These are phyloP conservation scores for Nicator chloris DNA, from an alignment of 2,113 vertebrate genomes.

Conservation along the genomic window DNA sequence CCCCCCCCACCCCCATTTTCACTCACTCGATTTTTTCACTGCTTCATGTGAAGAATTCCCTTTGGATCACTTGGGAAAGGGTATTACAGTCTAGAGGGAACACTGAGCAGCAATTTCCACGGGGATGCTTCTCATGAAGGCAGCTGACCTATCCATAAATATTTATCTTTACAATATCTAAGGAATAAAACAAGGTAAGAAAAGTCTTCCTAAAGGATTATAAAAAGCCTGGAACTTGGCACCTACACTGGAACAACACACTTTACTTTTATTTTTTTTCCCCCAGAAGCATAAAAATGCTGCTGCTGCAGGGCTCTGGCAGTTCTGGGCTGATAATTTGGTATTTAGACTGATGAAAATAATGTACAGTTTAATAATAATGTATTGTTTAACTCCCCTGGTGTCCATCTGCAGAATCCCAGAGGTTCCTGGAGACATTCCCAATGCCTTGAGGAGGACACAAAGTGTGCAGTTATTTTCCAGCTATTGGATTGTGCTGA, in stretches of 20 bases:
- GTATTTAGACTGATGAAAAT: not conserved
- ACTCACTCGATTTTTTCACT: not conserved
- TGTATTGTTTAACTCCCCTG: not conserved
- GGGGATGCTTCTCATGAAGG: not conserved
- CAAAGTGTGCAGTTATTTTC: not conserved
- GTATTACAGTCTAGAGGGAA: not conserved
- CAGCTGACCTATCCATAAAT: not conserved
- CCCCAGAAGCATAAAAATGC: not conserved
- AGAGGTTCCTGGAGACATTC: too few species aligned
- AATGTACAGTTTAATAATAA: not conserved
- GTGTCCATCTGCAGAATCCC: not conserved
- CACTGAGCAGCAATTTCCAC: not conserved
- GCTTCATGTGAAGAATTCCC: not conserved
- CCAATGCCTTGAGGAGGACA: not conserved
- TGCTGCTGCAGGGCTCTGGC: not conserved
- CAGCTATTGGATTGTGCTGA: not conserved
- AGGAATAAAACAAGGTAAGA: not conserved
- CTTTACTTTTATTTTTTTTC: too few species aligned
- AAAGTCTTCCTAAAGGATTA: not conserved
- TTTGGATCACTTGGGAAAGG: not conserved
- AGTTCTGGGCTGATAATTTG: not conserved
- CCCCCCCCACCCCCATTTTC: not conserved
- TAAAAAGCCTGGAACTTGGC: not conserved
- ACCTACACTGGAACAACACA: fast-evolving
- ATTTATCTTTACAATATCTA: not conserved